These are phyloP conservation scores for Synanthedon tipuliformis DNA, from an alignment of 2,888 invertebrate species.

Conservation along the genomic window DNA sequence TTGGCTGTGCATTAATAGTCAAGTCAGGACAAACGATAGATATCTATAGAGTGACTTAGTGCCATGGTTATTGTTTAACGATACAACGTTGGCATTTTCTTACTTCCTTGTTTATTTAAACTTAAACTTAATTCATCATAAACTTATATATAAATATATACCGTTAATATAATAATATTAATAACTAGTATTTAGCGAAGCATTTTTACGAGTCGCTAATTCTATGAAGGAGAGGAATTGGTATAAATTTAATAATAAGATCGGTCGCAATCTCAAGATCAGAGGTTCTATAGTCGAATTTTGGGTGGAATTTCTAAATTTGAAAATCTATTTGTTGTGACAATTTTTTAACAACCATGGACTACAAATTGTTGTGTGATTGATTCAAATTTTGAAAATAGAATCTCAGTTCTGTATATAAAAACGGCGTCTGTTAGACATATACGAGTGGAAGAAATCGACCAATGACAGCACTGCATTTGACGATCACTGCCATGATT, in stretches of 20 bases:
- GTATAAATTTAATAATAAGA: slow-evolving; percentile 29
- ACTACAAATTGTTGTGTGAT: not conserved
- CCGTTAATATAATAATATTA: slow-evolving; percentile 32
- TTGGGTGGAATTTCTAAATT: slow-evolving; percentile 10
- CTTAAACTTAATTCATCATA: too few relatives aligned
- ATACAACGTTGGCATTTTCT: too few relatives aligned
- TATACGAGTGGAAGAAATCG: slow-evolving; percentile 59
- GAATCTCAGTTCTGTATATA: slow-evolving; percentile 48
- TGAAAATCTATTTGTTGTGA: not conserved
- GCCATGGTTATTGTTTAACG: too few relatives aligned
- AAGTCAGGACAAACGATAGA: too few relatives aligned
- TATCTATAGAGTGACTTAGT: too few relatives aligned
- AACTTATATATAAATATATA: slow-evolving; percentile 44
- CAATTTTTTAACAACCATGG: not conserved
- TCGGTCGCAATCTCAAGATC: slow-evolving; percentile 67
- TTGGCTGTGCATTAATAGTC: too few relatives aligned
- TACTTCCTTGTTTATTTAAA: too few relatives aligned
- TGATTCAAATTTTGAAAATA: slow-evolving; percentile 41
- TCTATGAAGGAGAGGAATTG: slow-evolving; percentile 58
- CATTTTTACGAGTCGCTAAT: slow-evolving; percentile 64
- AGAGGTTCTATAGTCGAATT: slow-evolving; percentile 47
- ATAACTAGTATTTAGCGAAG: slow-evolving; percentile 41
- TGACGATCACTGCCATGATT: slow-evolving; percentile 64
- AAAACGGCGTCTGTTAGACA: slow-evolving; percentile 60
- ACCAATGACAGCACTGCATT: slow-evolving; percentile 66